Conservation (phyloP, 1,140 invertebrate species). For the Aphelinus atriplicis region DNA sequence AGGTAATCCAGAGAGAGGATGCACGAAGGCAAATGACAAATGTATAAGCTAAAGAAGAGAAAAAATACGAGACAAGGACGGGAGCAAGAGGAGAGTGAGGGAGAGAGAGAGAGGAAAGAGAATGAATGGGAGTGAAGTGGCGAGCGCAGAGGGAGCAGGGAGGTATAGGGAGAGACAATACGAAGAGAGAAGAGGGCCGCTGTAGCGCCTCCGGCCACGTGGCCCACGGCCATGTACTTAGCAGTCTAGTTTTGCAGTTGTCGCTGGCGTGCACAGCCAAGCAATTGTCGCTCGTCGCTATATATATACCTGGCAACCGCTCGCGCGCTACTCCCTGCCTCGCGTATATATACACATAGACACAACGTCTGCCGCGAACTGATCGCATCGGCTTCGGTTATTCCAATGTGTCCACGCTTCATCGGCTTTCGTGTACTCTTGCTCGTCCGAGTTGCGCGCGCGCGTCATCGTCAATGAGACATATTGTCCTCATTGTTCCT, state of each 20-base stretch:
- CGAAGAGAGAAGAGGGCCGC: conserved; percentile 57
- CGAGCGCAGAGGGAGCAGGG: conserved; percentile 55
- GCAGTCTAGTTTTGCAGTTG: conserved; percentile 62
- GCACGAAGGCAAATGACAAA: background rate
- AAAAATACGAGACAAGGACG: background rate
- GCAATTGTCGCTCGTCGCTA: conserved; percentile 27
- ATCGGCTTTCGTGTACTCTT: background rate
- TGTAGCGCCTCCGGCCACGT: conserved; percentile 63
- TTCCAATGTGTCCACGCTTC: background rate
- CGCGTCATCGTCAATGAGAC: background rate
- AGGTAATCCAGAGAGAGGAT: background rate
- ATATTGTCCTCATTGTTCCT: no score
- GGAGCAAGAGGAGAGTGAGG: background rate
- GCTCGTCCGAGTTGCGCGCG: background rate
- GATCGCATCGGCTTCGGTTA: background rate
- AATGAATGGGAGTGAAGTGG: conserved; percentile 45
- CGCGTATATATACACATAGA: no score
- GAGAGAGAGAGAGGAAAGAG: background rate
- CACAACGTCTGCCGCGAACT: background rate
- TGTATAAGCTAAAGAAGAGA: background rate
- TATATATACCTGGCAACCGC: background rate
- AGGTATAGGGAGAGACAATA: no score
- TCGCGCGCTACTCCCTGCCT: no score
- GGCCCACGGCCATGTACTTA: conserved; percentile 60
- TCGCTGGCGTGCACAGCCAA: conserved; percentile 42